Evolutionary conservation across 2,113 vertebrate species (phyloP).

Genomic region (Pandion haliaetus): DNA sequence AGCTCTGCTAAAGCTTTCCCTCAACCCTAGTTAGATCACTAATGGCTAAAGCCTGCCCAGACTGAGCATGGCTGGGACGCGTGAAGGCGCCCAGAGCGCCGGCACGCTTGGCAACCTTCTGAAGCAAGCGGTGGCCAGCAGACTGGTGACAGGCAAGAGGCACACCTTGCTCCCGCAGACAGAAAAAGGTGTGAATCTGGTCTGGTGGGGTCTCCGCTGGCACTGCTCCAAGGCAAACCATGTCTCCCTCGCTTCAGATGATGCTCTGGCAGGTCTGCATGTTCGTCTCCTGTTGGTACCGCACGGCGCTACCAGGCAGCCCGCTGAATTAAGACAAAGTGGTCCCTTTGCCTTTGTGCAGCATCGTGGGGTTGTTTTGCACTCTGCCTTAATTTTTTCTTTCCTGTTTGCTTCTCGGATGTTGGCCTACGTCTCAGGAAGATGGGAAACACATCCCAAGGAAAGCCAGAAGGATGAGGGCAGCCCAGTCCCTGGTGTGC

Average conservation of each 20-base stretch:
- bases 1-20: background rate
- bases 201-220: background rate
- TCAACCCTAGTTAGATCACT: background rate
- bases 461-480: background rate
- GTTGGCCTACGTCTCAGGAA: background rate
- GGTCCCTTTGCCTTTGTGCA: background rate
- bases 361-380: background rate
- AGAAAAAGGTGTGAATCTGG: background rate
- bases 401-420: background rate
- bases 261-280: background rate
- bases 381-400: background rate
- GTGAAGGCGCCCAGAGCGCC: background rate
- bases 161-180: background rate
- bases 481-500: background rate
- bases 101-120: background rate
- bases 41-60: background rate
- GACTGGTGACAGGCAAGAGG: background rate
- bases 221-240: background rate
- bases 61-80: background rate
- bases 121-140: background rate
- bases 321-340: background rate
- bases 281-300: too few relatives aligned
- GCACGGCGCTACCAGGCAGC: background rate
- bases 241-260: fast-evolving
- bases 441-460: background rate